A percentile compares a stretch with the other conserved stretches of the same genome.
Conservation (phyloP, 2,113 vertebrate species). For the Alethe diademata region DNA sequence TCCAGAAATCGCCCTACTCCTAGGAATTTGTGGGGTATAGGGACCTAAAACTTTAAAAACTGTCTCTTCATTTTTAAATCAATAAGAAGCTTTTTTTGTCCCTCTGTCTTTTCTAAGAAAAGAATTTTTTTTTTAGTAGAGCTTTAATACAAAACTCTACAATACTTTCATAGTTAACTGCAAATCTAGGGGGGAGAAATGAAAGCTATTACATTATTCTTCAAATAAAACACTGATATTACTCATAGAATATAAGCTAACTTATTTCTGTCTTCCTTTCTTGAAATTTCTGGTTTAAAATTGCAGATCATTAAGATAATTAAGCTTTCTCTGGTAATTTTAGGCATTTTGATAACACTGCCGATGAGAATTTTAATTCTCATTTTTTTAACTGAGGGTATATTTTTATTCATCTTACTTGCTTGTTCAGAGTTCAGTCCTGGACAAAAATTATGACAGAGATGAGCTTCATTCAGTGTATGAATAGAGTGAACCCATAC, state of each 20-base stretch:
- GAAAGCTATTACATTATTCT: not conserved
- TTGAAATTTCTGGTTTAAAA: not conserved
- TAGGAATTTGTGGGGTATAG: not conserved
- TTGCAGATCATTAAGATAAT: not conserved
- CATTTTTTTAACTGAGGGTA: not conserved
- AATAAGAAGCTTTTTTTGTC: not conserved
- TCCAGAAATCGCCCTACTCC: not conserved
- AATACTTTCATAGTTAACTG: not conserved
- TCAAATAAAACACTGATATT: not conserved
- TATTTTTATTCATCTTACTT: not conserved
- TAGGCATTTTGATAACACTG: not conserved
- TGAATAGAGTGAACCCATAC: not conserved
- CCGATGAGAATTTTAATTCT: not conserved
- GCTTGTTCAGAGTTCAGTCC: not conserved
- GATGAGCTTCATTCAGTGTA: not conserved
- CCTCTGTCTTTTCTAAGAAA: not conserved
- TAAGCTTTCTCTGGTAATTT: not conserved
- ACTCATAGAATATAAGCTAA: not conserved
- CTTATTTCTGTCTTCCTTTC: not conserved
- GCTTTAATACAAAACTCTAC: not conserved
- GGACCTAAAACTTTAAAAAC: not conserved
- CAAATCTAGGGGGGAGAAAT: fast-evolving
- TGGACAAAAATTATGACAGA: not conserved
- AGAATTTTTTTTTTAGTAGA: not conserved
- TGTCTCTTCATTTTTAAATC: not conserved